Base-by-base conservation (phyloP, 2,888 invertebrate species). In the Physocephala rufipes region DNA sequence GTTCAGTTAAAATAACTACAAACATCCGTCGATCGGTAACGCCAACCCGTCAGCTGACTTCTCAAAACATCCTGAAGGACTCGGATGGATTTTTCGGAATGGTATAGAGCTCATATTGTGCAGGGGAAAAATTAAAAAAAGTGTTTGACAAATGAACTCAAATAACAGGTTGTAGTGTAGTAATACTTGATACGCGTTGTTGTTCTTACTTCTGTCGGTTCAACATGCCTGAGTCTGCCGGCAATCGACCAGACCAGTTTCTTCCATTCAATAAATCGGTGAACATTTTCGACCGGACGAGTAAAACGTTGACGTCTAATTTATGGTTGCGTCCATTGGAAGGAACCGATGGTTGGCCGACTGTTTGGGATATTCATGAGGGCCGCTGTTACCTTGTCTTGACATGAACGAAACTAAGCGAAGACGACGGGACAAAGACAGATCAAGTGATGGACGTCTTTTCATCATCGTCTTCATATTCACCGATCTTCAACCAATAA, bases 121-220 rank as follows among this genome's bases (percentile, higher is more conserved):
- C 26, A 26, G 24, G 3, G 13, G 4, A 21, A 21, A 1, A 51
- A 67, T 55, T 53, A 43, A 19, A 51, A 36, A 19, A 53, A 36
- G 66, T 16, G 45, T 86, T 86, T 86, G 86, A 86, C 86, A 86
- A 86, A 86, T 86, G 86, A 86, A 84, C 79, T 82, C 79, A 86
- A 86, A 86, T 86, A 86, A 86, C 86, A 86, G 86, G 86, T 85
- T 86, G 84, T 81, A 83, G 78, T 80, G 80, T 76, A 76, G 43
- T 45, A 45, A 62, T 30, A 61, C 49, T 19, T 58, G 70, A 55
- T 73, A 64, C 51, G 55, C 24, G 53, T 47, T 69, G 61, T 66
- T 68, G 47, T 15, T 49, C 62, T 67, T 58, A 43, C 51, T 67
- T 59, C 53, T 61, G 72, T 58, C 71, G n/a, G 59, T 66, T 70